Evolutionary conservation across 2,797 vertebrate genomes (phyloP).

Genomic region (Chiloscyllium punctatum): DNA sequence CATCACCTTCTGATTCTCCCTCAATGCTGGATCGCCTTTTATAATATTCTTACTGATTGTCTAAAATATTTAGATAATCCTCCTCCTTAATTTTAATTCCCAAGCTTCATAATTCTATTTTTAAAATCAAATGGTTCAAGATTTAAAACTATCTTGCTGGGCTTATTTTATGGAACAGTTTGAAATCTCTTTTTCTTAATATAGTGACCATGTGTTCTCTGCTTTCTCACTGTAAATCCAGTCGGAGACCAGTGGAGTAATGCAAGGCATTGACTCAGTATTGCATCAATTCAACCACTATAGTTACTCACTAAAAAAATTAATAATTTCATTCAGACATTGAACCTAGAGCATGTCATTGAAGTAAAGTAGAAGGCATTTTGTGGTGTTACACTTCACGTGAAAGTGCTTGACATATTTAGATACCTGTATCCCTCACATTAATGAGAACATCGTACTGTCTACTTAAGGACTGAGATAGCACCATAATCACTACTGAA

Average conservation of each 20-base stretch:
- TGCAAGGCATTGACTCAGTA: no score
- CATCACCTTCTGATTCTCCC: neutral
- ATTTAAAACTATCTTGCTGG: neutral
- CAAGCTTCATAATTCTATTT: neutral
- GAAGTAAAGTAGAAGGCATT: neutral
- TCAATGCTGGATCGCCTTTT: neutral
- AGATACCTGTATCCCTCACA: neutral
- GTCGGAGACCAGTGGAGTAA: neutral
- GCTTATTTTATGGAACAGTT: neutral
- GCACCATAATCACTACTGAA: neutral
- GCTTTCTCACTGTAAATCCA: neutral
- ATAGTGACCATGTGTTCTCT: neutral
- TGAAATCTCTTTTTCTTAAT: neutral
- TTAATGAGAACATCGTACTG: neutral
- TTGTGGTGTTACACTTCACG: neutral
- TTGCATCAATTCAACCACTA: no score
- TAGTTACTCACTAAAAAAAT: neutral
- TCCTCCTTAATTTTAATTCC: neutral
- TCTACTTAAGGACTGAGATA: neutral
- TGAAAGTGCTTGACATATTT: neutral
- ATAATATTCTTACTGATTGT: neutral
- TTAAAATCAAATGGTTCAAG: neutral
- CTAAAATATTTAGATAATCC: neutral
- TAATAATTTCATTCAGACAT: neutral
- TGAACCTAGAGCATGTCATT: neutral